Evolutionary conservation across 2,888 invertebrate genomes (phyloP), one percentile per base, ranked within the genome.

Genomic region (Eilema griseolum): DNA sequence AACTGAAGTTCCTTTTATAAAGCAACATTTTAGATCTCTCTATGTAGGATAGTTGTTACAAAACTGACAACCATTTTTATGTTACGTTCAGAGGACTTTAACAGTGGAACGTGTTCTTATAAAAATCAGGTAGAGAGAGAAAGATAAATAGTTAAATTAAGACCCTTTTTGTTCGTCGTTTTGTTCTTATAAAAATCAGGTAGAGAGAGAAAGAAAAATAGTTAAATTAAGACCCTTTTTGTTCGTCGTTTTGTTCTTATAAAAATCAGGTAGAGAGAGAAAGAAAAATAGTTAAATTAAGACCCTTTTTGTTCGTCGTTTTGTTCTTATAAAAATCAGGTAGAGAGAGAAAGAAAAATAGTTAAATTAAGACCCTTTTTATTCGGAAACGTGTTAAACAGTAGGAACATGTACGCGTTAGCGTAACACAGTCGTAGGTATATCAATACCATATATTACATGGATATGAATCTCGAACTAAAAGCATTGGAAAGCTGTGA

Each of bases 401-500:
- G 71, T 52, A 10, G 20, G 7, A 20, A 74, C 72, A 75, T 74
- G 70, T 69, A 74, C 73, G 75, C 69, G 70, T 76, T 74, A 70
- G 76, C 69, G 71, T 76, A 75, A 71, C 67, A 75, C 69, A 73
- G 59, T 52, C n/a, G 52, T n/a, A 10, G 52, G 52, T 24, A 14
- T 20, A n/a, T 67, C 71, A 79, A 78, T 78, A 71, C 77, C 81
- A 82, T 73, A 76, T 79, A 72, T 71, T 76, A 78, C 67, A 73
- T 82, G 75, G 78, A 80, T 72, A 73, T 76, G 73, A 66, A 80
- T 81, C 72, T 77, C 67, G 73, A 68, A 71, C 67, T 66, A 74
- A 75, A 78, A 69, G 76, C 71, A 70, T 76, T 80, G 78, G 86
- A 86, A 86, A 88, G 86, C 79, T 81, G 84, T 77, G 74, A 78